Percentiles rank a stretch among this genome's conserved stretches.
These are phyloP conservation scores for Lagorchestes hirsutus DNA, from an alignment of 2,797 vertebrate genomes.

Conservation along the genomic window DNA sequence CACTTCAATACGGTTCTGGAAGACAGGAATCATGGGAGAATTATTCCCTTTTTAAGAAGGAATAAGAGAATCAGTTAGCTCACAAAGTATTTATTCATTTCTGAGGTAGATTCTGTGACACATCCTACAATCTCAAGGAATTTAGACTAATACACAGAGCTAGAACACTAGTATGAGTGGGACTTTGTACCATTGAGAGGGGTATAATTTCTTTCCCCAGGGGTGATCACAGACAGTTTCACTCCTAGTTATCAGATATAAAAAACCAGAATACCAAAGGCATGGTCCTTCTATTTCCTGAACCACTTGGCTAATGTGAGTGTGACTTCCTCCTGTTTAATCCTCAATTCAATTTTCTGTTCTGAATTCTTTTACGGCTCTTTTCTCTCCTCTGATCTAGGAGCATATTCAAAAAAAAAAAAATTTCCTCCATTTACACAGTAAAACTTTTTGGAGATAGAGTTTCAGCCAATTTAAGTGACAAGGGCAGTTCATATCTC, in stretches of 20 bases:
- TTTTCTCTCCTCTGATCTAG: neutral
- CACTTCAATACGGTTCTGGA: neutral
- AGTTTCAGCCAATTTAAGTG: neutral
- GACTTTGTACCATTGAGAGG: neutral
- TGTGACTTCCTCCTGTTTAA: neutral
- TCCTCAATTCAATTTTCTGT: neutral
- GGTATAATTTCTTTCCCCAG: neutral
- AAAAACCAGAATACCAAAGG: neutral
- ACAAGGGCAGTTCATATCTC: neutral
- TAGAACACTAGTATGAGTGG: neutral
- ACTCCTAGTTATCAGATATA: neutral
- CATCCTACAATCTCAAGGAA: neutral
- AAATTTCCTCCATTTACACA: neutral
- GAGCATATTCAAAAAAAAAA: neutral
- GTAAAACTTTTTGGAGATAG: neutral
- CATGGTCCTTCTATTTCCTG: neutral
- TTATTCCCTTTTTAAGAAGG: neutral
- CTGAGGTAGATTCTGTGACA: neutral
- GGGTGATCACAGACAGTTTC: neutral
- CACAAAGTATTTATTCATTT: neutral
- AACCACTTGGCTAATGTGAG: neutral
- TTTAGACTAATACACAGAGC: neutral
- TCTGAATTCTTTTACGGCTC: neutral
- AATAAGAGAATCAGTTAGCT: constrained; percentile 13
- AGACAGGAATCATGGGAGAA: neutral